These are phyloP conservation scores for Gobiocypris rarus DNA, from an alignment of 2,113 vertebrate genomes.

Conservation along the genomic window DNA sequence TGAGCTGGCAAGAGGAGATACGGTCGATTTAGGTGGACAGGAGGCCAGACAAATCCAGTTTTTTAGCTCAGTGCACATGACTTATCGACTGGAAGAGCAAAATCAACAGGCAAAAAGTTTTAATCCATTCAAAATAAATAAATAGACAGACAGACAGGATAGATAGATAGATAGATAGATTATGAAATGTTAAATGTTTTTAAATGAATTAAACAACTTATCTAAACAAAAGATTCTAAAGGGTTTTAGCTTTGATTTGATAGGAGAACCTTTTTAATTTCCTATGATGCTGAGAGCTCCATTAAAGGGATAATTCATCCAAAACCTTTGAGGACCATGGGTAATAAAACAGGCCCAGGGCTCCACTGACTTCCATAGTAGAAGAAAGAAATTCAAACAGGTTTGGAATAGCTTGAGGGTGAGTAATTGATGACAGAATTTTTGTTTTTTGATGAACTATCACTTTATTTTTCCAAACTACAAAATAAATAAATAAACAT, in stretches of 20 bases:
- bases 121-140: not conserved
- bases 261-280: too few species aligned
- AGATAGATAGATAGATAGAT: not conserved
- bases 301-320: not conserved
- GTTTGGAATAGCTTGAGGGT: too few species aligned
- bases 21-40: constrained; percentile 72
- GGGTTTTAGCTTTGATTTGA: too few species aligned
- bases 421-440: too few species aligned
- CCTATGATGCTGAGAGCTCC: not conserved
- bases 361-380: too few species aligned
- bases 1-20: constrained; percentile 62
- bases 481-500: not conserved
- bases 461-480: not conserved
- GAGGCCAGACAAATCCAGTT: not conserved
- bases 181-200: not conserved
- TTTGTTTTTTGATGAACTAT: too few species aligned
- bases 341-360: too few species aligned
- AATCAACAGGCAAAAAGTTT: constrained; percentile 18
- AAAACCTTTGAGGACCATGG: too few species aligned
- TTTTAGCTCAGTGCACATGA: constrained; percentile 4
- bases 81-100: not conserved
- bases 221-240: too few species aligned
- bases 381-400: too few species aligned
- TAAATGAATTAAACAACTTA: not conserved
- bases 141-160: rapidly evolving